phyloP scores from a whole-genome alignment of 2,888 invertebrate species.

The Drosophila peninsularis region DNA sequence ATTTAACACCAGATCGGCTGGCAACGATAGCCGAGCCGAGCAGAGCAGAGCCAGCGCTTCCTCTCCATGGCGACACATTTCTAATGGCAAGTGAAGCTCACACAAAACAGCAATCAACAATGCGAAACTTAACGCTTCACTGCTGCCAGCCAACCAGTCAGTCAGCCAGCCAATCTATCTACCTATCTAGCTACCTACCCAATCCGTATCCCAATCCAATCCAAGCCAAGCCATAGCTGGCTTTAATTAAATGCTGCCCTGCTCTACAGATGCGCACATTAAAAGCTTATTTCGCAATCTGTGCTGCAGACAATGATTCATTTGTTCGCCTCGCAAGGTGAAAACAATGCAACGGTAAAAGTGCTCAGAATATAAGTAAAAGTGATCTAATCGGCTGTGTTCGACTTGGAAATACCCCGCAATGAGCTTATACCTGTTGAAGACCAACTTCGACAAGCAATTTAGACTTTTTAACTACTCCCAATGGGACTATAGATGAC shows the following conservation, averaged over 20 bases:
- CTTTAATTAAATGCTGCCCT: constrained; percentile 42
- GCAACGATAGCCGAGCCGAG: constrained; percentile 55
- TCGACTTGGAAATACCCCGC: neutral
- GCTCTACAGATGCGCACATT: constrained; percentile 12
- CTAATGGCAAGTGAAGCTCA: constrained; percentile 76
- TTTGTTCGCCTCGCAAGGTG: constrained; percentile 20
- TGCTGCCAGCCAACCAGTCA: constrained; percentile 40
- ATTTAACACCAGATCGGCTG: constrained; percentile 77
- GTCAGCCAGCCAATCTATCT: constrained; percentile 12
- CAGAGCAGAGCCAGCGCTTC: constrained; percentile 25
- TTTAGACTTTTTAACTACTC: too few relatives aligned
- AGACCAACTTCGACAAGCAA: too few relatives aligned
- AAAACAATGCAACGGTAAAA: constrained; percentile 11
- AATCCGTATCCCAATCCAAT: constrained; percentile 20
- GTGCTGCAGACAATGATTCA: constrained; percentile 8
- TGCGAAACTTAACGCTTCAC: constrained; percentile 70
- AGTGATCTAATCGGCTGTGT: neutral
- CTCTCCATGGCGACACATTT: constrained; percentile 55
- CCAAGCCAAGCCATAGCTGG: constrained; percentile 36
- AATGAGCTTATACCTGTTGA: too few relatives aligned
- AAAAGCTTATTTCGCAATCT: constrained; percentile 29
- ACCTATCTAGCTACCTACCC: constrained; percentile 35
- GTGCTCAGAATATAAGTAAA: constrained; percentile 3
- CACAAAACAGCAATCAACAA: constrained; percentile 58
- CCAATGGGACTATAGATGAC: too few relatives aligned